Evolutionary conservation across 2,888 invertebrate species (phyloP).

Genomic region (Galeruca laticollis): DNA sequence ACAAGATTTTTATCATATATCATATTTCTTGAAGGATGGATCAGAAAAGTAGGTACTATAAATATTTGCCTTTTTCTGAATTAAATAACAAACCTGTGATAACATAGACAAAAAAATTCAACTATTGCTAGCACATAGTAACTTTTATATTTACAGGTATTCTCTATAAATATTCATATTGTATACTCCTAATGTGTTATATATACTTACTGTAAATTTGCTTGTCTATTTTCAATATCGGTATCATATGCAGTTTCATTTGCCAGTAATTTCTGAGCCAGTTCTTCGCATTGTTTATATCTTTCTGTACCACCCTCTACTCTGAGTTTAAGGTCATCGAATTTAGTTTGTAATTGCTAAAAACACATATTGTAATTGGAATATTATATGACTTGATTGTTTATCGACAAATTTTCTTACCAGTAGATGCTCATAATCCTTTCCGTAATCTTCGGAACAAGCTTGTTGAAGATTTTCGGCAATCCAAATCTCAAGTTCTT

Average conservation of each 20-base stretch:
- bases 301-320: slow-evolving; percentile 92
- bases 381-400: background rate
- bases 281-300: slow-evolving; percentile 89
- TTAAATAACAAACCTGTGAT: no score
- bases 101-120: no score
- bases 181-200: no score
- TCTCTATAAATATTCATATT: no score
- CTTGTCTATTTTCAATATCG: slow-evolving; percentile 88
- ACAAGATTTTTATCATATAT: no score
- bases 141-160: no score
- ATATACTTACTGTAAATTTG: slow-evolving; percentile 81
- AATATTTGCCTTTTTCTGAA: no score
- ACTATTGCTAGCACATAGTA: no score
- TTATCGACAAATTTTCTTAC: slow-evolving; percentile 63
- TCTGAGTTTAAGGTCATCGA: slow-evolving; percentile 91
- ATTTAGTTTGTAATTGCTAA: slow-evolving; percentile 87
- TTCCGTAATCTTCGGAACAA: slow-evolving; percentile 92
- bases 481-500: slow-evolving; percentile 93
- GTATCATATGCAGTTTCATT: slow-evolving; percentile 87
- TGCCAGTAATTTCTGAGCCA: slow-evolving; percentile 89
- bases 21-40: no score
- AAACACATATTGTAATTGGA: slow-evolving; percentile 41
- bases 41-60: no score
- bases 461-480: slow-evolving; percentile 90
- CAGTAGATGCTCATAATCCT: slow-evolving; percentile 91